Conservation (phyloP, 2,797 vertebrate species). For the Heliangelus exortis region DNA sequence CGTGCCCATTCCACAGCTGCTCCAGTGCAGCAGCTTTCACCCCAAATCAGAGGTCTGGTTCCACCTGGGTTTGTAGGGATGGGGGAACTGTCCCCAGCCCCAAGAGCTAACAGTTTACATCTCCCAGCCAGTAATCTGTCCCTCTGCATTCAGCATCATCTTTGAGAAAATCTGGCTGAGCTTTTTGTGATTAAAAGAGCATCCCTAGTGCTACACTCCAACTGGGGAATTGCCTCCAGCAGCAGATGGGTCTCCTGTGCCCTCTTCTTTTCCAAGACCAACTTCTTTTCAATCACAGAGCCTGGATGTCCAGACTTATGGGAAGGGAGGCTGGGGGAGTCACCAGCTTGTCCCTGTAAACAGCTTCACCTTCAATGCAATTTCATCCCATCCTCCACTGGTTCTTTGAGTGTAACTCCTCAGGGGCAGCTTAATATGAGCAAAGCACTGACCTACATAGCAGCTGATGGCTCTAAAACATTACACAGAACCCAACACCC, state of each 20-base stretch:
- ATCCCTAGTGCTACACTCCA: accelerated
- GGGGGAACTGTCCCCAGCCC: neutral
- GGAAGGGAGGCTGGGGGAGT: neutral
- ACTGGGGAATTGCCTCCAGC: neutral
- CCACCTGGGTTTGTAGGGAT: neutral
- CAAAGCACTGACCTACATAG: neutral
- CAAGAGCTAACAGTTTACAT: neutral
- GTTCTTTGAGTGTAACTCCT: neutral
- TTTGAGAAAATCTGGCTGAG: neutral
- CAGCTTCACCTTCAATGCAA: neutral
- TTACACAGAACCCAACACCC: neutral
- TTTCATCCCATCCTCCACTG: neutral
- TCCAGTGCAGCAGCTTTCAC: neutral
- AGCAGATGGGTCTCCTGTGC: accelerated
- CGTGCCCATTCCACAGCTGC: accelerated
- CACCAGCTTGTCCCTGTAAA: neutral
- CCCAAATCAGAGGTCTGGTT: neutral
- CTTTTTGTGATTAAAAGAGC: neutral
- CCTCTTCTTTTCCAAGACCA: neutral
- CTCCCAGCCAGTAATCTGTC: neutral
- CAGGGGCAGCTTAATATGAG: neutral
- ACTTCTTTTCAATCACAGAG: neutral
- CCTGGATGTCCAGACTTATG: neutral
- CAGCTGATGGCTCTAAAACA: neutral
- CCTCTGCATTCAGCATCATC: neutral